Percentiles rank a stretch among this genome's conserved stretches.
Evolutionary conservation across 2,888 invertebrate genomes (phyloP).

Genomic region (Glaucopsyche alexis): DNA sequence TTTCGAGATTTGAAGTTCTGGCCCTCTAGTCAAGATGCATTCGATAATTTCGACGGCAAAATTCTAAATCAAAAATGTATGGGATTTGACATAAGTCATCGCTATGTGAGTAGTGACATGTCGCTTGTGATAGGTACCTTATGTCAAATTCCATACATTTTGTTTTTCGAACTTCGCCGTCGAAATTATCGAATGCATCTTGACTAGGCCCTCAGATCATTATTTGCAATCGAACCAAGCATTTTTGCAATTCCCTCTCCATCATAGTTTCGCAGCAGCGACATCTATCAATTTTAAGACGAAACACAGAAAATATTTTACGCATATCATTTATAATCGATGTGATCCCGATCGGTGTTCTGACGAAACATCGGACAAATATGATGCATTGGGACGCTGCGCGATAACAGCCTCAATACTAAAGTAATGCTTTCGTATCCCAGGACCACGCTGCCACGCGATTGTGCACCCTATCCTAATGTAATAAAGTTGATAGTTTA

Average conservation of each 20-base stretch:
- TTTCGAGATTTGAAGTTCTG: too few species aligned
- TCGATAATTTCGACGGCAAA: too few species aligned
- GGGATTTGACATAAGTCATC: too few species aligned
- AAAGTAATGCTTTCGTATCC: conserved; percentile 44
- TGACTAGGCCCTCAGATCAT: too few species aligned
- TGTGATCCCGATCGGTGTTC: conserved; percentile 56
- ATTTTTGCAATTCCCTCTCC: background rate
- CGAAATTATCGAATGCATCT: too few species aligned
- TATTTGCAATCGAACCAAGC: background rate
- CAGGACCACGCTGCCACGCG: conserved; percentile 33
- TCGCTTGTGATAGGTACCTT: too few species aligned
- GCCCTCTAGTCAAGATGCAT: too few species aligned
- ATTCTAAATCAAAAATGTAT: too few species aligned
- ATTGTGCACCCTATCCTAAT: conserved; percentile 40
- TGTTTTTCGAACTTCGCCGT: too few species aligned
- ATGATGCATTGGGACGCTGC: conserved; percentile 73
- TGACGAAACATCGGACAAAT: conserved; percentile 72
- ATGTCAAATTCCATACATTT: too few species aligned
- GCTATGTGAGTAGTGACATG: too few species aligned
- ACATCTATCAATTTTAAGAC: conserved; percentile 26
- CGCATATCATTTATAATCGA: conserved; percentile 61
- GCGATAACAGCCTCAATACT: conserved; percentile 56
- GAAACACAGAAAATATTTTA: conserved; percentile 40
- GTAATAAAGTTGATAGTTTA: conserved; percentile 34
- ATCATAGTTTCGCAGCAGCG: background rate